Evolutionary conservation across 2,888 invertebrate species (phyloP), one percentile per base, ranked within the genome.

Genomic region (Andrena dorsata): DNA sequence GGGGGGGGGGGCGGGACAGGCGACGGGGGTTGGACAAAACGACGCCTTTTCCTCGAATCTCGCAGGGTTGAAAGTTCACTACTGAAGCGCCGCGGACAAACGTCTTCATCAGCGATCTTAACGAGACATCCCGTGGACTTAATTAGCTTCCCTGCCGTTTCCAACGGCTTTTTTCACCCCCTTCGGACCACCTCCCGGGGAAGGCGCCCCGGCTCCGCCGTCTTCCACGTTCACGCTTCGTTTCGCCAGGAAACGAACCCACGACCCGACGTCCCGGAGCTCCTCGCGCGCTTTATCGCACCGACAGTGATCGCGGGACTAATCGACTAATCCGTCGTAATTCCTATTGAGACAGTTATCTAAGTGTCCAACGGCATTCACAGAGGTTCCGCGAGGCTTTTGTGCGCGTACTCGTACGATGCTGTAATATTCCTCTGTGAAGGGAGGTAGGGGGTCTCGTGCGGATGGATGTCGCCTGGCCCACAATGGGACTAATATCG

Each of bases 41-140:
- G 64, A 32, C 16, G 30, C 56, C 74, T 71, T 76, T 80, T 64
- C 69, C 64, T 26, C 63, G 58, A 66, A 32, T 47, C 30, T 47
- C 32, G 41, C 73, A 49, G 76, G 58, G 72, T 75, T 69, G 70
- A 82, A 88, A 88, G 83, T 87, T 88, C 77, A 65, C 63, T 56
- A 71, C 49, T 68, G 71, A 74, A 75, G 66, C 77, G 61, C 77
- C 73, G 66, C 79, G 82, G 87, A 88, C 87, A 88, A 88, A 83
- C 87, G 87, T 86, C 86, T 88, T 88, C 87, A 88, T 87, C 86
- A 88, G 82, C 64, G 80, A 88, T 87, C 88, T 87, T 86, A 84
- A 84, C 87, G 85, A 88, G 87, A 88, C 88, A 83, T 88, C 86
- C 85, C 82, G 72, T 63, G 78, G 74, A 85, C 78, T 88, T 88